Evolutionary conservation across 2,888 invertebrate genomes (phyloP).

Genomic region (Micoletzkya japonica): DNA sequence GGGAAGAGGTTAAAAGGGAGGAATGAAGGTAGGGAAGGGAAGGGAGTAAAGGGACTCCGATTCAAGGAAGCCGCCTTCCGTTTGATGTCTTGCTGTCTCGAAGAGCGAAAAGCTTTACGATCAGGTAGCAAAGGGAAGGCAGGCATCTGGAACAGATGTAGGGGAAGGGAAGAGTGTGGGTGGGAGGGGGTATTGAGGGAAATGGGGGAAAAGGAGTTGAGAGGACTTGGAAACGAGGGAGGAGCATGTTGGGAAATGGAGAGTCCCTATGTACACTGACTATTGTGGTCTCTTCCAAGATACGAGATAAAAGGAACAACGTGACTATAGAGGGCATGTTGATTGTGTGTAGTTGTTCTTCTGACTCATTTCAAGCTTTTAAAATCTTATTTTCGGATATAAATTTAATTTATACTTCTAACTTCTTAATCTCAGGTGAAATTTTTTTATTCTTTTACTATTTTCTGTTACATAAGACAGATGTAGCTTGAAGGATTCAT

Average conservation of each 20-base stretch:
- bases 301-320: background rate
- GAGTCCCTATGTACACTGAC: background rate
- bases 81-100: background rate
- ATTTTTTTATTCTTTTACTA: too few relatives aligned
- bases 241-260: too few relatives aligned
- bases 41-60: too few relatives aligned
- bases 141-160: conserved; percentile 25
- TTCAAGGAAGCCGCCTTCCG: too few relatives aligned
- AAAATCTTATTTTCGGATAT: too few relatives aligned
- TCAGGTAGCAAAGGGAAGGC: background rate
- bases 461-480: too few relatives aligned
- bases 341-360: too few relatives aligned
- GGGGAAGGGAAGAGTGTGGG: conserved; percentile 7
- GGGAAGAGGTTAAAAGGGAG: too few relatives aligned
- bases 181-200: conserved; percentile 14
- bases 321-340: background rate
- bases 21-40: background rate
- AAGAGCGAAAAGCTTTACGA: background rate
- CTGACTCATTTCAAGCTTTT: too few relatives aligned
- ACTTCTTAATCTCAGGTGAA: too few relatives aligned
- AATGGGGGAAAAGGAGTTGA: background rate
- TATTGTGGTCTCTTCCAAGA: background rate
- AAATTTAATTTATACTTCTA: too few relatives aligned
- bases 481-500: too few relatives aligned
- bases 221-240: conserved; percentile 11